A percentile compares a stretch with the other conserved stretches of the same genome.
Conservation (phyloP, 2,113 vertebrate species). For the Sapayoa aenigma region DNA sequence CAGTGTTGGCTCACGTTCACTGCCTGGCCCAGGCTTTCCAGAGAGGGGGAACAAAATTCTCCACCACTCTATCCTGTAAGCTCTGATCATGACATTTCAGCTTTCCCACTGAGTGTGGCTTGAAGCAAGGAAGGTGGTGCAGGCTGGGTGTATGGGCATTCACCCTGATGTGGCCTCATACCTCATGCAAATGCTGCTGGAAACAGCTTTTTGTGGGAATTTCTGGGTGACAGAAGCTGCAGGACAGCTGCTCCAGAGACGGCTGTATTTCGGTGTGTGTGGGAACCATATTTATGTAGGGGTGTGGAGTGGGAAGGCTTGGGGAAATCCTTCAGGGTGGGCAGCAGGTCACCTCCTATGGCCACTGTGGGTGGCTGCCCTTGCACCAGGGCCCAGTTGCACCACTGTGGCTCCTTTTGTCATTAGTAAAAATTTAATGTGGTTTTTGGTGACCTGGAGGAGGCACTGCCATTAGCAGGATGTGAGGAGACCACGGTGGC, state of each 20-base stretch:
- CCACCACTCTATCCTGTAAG: background rate
- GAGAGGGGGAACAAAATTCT: background rate
- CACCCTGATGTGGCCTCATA: background rate
- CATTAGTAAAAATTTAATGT: background rate
- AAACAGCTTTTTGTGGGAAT: background rate
- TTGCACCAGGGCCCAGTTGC: fast-evolving
- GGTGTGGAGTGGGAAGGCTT: background rate
- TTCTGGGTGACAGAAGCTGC: background rate
- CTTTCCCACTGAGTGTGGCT: background rate
- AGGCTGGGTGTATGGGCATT: background rate
- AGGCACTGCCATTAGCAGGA: background rate
- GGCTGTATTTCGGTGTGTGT: background rate
- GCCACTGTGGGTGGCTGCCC: fast-evolving
- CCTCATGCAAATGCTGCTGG: background rate
- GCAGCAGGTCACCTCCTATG: background rate
- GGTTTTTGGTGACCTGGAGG: background rate
- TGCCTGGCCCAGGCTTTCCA: fast-evolving
- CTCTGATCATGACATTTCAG: background rate
- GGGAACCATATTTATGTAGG: background rate
- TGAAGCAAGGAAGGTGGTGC: background rate
- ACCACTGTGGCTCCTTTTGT: background rate
- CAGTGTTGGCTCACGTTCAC: background rate
- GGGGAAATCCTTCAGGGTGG: background rate
- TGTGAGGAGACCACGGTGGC: fast-evolving
- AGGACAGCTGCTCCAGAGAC: background rate